These are phyloP conservation scores for Oligia strigilis DNA, from an alignment of 2,888 invertebrate genomes.

Conservation along the genomic window DNA sequence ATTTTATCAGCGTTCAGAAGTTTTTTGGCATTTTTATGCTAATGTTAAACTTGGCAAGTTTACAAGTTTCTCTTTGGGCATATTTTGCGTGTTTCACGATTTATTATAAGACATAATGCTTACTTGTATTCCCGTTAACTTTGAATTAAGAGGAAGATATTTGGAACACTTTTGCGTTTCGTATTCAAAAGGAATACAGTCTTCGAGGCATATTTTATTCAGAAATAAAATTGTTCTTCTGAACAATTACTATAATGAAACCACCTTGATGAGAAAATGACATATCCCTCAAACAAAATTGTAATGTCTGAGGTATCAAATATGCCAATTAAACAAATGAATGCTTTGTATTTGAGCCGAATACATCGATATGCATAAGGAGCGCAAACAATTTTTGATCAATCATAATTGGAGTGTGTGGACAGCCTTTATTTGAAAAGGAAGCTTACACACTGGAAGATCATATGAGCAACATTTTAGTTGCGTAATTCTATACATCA, in stretches of 20 bases:
- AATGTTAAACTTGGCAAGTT: slow-evolving; percentile 65
- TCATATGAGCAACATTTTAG: slow-evolving; percentile 18
- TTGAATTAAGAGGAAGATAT: slow-evolving; percentile 43
- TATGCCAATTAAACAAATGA: not conserved
- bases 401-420: not conserved
- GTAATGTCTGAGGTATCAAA: not conserved
- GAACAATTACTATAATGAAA: not conserved
- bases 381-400: not conserved
- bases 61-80: slow-evolving; percentile 60
- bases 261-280: not conserved
- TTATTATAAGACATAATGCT: slow-evolving; percentile 57
- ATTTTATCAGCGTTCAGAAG: slow-evolving; percentile 53
- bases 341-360: not conserved
- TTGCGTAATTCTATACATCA: not conserved
- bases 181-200: slow-evolving; percentile 6
- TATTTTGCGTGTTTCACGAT: slow-evolving; percentile 58
- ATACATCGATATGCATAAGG: not conserved
- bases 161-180: slow-evolving; percentile 15
- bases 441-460: slow-evolving; percentile 3
- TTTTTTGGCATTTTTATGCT: slow-evolving; percentile 65
- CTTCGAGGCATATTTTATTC: not conserved
- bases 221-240: not conserved
- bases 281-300: not conserved
- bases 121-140: slow-evolving; percentile 52
- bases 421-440: not conserved